Percentiles rank a stretch among this genome's conserved stretches.
Evolutionary conservation across 2,113 vertebrate genomes (phyloP).

Genomic region (Gymnarchus niloticus): DNA sequence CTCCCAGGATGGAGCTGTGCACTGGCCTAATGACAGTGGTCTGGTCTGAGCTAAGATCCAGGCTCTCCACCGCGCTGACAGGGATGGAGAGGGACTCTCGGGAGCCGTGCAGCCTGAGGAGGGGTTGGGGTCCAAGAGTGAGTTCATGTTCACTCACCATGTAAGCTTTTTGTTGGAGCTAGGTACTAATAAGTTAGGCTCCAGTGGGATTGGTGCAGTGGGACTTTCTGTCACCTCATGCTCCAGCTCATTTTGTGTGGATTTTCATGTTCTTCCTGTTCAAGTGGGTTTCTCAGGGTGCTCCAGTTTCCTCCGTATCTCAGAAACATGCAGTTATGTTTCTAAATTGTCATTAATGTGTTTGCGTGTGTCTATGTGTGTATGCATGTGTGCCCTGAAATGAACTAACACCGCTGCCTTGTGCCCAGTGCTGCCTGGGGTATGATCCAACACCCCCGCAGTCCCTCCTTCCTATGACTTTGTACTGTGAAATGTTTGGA

Average conservation of each 20-base stretch:
- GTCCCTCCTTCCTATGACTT: too few species aligned
- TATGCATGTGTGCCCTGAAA: background rate
- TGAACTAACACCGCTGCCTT: too few species aligned
- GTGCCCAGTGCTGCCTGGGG: too few species aligned
- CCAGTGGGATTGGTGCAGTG: background rate
- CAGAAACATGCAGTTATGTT: too few species aligned
- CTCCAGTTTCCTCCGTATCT: too few species aligned
- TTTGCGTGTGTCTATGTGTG: background rate
- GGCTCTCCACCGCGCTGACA: conserved; percentile 51
- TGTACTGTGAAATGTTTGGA: too few species aligned
- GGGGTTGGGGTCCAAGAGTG: background rate
- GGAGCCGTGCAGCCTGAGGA: conserved; percentile 59
- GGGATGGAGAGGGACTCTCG: conserved; percentile 70
- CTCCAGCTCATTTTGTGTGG: too few species aligned
- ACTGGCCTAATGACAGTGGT: conserved; percentile 74
- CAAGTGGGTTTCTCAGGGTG: too few species aligned
- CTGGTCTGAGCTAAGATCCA: conserved; percentile 73
- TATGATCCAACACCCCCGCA: too few species aligned
- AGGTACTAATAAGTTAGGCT: background rate
- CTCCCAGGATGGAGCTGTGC: conserved; percentile 82
- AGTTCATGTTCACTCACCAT: background rate
- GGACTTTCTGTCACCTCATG: background rate
- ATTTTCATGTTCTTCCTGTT: too few species aligned
- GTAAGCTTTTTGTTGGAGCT: background rate
- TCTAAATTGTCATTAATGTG: background rate